Conservation (phyloP, 1,140 invertebrate genomes). For the Nasonia giraulti region DNA sequence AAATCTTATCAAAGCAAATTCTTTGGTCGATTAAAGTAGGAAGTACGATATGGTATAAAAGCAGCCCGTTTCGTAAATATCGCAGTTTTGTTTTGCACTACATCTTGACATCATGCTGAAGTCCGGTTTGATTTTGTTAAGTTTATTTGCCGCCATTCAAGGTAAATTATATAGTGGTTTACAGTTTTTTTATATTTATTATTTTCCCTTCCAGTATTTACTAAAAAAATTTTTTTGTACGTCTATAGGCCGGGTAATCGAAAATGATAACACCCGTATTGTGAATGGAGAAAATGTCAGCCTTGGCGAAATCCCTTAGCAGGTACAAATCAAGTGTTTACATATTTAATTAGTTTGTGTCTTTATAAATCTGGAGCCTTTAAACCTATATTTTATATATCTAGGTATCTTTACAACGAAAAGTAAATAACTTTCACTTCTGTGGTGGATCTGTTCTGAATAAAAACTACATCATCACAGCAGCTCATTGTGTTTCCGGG, state of each 20-base stretch:
- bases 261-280: not conserved
- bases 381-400: not conserved
- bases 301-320: constrained; percentile 28
- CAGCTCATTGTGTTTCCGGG: constrained; percentile 5
- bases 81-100: too few species aligned
- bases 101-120: too few species aligned
- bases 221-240: too few species aligned
- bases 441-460: constrained; percentile 38
- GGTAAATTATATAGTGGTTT: not conserved
- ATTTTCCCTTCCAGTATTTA: too few species aligned
- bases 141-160: not conserved
- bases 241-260: too few species aligned
- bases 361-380: not conserved
- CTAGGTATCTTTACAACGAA: not conserved
- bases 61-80: too few species aligned
- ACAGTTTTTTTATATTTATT: not conserved
- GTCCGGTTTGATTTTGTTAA: not conserved
- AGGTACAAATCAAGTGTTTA: constrained; percentile 1
- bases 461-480: constrained; percentile 13
- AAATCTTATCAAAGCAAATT: too few species aligned
- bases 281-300: constrained; percentile 17
- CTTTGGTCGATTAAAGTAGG: too few species aligned
- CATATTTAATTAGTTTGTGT: not conserved
- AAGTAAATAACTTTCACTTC: not conserved
- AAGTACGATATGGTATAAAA: too few species aligned